Conservation (phyloP, 2,888 invertebrate genomes). For the Pandemis corylana region DNA sequence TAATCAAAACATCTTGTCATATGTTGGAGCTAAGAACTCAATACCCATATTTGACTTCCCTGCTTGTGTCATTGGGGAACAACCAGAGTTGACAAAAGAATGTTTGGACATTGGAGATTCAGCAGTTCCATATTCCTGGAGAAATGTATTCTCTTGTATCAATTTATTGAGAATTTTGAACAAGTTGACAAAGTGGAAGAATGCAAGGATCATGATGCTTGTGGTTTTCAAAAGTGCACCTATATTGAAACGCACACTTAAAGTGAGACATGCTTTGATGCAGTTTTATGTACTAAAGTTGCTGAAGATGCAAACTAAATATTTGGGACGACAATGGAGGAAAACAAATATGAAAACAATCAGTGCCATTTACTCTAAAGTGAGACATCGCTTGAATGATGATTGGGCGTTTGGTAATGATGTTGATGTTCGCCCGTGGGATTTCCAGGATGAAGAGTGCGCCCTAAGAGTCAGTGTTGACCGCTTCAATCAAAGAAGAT, state of each 20-base stretch:
- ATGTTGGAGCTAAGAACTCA: constrained; percentile 97
- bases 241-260: constrained; percentile 97
- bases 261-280: constrained; percentile 98
- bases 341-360: constrained; percentile 99
- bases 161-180: constrained; percentile 98
- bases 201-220: constrained; percentile 99
- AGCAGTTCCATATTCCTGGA: constrained; percentile 95
- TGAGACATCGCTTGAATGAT: constrained; percentile 97
- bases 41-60: constrained; percentile 98
- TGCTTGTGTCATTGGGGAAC: constrained; percentile 97
- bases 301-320: constrained; percentile 99
- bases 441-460: constrained; percentile 99
- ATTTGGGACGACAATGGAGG: constrained; percentile 99
- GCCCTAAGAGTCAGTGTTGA: constrained; percentile 97
- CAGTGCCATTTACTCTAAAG: constrained; percentile 99
- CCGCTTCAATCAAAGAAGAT: constrained; percentile 97
- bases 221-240: constrained; percentile 99
- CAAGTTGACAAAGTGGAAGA: constrained; percentile 99
- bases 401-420: constrained; percentile 99
- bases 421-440: constrained; percentile 98
- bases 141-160: constrained; percentile 99
- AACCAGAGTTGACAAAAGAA: constrained; percentile 96
- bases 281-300: constrained; percentile 99
- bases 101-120: constrained; percentile 94
- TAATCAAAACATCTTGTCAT: constrained; percentile 98